These are phyloP conservation scores for Neodiprion lecontei DNA, from an alignment of 1,140 invertebrate species.

Conservation along the genomic window DNA sequence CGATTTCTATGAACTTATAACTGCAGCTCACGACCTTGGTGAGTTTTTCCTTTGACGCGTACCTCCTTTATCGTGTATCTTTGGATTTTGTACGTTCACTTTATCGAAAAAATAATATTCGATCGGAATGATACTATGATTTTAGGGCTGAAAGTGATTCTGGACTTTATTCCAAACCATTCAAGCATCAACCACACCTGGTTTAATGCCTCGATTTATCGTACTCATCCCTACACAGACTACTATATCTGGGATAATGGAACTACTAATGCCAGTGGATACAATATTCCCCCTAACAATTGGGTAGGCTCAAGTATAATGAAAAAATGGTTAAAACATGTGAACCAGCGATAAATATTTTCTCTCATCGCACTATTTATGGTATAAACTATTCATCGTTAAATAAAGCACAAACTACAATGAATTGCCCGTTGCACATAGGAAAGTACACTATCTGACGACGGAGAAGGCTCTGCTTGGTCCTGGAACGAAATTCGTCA, in stretches of 20 bases:
- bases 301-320: constrained; percentile 36
- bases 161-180: constrained; percentile 90
- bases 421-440: constrained; percentile 42
- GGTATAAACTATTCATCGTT: constrained; percentile 17
- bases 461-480: constrained; percentile 67
- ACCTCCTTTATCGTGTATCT: constrained; percentile 14
- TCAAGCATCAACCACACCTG: constrained; percentile 80
- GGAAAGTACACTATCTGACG: constrained; percentile 67
- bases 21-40: constrained; percentile 43
- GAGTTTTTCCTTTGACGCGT: constrained; percentile 9
- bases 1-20: constrained; percentile 60
- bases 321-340: neutral
- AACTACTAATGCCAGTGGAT: constrained; percentile 51
- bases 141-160: constrained; percentile 74
- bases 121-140: constrained; percentile 59
- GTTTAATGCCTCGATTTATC: constrained; percentile 73
- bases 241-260: constrained; percentile 83
- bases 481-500: constrained; percentile 60
- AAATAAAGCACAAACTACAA: constrained; percentile 30
- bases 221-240: constrained; percentile 69
- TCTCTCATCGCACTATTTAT: constrained; percentile 23
- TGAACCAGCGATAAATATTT: neutral
- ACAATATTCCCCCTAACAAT: constrained; percentile 47
- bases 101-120: constrained; percentile 48
- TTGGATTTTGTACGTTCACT: constrained; percentile 1